Evolutionary conservation across 2,113 vertebrate species (phyloP).

Genomic region (Rhabdornis inornatus): DNA sequence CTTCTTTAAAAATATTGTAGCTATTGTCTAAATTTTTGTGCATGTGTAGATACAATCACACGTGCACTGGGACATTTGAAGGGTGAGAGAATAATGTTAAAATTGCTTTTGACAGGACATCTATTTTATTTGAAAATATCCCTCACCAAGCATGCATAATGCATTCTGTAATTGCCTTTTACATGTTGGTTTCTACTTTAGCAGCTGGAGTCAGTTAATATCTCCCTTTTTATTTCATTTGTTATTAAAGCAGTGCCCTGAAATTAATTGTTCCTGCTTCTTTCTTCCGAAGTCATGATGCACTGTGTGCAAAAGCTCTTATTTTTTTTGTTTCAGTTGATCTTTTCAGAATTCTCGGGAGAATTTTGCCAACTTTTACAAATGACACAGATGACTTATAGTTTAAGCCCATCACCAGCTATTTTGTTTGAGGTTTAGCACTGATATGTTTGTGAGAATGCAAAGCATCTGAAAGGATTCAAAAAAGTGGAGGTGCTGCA

Average conservation of each 20-base stretch:
- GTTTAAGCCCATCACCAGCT: neutral
- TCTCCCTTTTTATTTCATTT: neutral
- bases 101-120: neutral
- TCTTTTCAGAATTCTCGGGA: neutral
- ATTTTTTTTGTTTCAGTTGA: neutral
- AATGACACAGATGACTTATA: neutral
- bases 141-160: neutral
- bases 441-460: neutral
- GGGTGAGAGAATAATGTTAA: neutral
- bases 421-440: neutral
- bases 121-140: neutral
- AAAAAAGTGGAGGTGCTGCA: neutral
- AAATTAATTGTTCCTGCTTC: neutral
- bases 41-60: fast-evolving
- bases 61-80: neutral
- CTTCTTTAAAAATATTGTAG: neutral
- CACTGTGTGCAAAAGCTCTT: neutral
- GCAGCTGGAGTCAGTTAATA: neutral
- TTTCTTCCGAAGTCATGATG: neutral
- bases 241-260: neutral
- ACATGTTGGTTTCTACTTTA: neutral
- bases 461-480: neutral
- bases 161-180: neutral
- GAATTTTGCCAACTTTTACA: neutral
- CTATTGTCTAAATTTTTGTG: neutral